phyloP scores from a whole-genome alignment of 2,113 vertebrate genomes.

The Sander vitreus region DNA sequence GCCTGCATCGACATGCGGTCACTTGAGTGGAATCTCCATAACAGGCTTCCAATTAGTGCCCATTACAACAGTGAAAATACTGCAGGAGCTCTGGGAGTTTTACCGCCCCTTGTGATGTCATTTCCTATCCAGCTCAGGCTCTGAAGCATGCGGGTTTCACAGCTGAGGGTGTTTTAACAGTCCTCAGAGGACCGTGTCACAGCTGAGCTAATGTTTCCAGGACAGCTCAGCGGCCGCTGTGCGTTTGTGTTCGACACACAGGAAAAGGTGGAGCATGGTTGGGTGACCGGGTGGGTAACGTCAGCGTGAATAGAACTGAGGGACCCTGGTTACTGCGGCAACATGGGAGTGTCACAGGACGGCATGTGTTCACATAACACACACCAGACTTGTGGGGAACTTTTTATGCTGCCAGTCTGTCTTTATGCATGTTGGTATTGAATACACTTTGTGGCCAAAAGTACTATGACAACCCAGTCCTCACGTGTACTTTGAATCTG shows the following conservation, averaged over 20 bases:
- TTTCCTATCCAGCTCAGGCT: slow-evolving; percentile 57
- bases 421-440: not conserved
- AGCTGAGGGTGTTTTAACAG: slow-evolving; percentile 29
- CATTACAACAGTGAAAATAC: slow-evolving; percentile 32
- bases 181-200: slow-evolving; percentile 31
- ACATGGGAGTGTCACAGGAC: slow-evolving; percentile 33
- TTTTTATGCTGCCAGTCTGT: not conserved
- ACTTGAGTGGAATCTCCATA: slow-evolving; percentile 20
- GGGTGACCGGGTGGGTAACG: slow-evolving; percentile 31
- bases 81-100: slow-evolving; percentile 33
- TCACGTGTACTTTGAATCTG: not conserved
- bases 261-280: slow-evolving; percentile 60
- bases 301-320: slow-evolving; percentile 37
- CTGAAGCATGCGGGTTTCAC: slow-evolving; percentile 26
- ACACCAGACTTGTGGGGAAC: not conserved
- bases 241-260: slow-evolving; percentile 23
- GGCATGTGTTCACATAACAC: not conserved
- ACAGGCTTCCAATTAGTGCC: slow-evolving; percentile 40
- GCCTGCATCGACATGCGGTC: slow-evolving; percentile 3
- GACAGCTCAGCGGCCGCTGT: slow-evolving; percentile 2
- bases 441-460: not conserved
- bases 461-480: not conserved
- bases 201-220: slow-evolving; percentile 72
- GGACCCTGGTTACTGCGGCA: slow-evolving; percentile 19
- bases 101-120: slow-evolving; percentile 24